These are phyloP conservation scores for Zaprionus capensis DNA, from an alignment of 1,140 invertebrate genomes.

Conservation along the genomic window DNA sequence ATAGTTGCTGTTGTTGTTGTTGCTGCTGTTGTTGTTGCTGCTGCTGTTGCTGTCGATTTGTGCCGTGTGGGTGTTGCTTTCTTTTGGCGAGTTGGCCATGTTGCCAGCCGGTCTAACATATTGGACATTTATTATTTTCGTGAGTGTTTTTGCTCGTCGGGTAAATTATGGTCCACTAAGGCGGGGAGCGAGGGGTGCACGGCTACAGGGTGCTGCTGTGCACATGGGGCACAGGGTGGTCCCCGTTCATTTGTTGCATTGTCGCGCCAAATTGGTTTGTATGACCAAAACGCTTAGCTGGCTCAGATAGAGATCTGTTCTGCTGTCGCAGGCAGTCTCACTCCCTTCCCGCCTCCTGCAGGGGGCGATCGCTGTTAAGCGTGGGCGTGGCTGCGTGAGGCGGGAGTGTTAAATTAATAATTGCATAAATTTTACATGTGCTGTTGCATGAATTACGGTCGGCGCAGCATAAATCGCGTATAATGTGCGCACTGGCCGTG, in stretches of 20 bases:
- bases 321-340: not conserved
- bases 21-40: conserved; percentile 21
- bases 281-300: conserved; percentile 46
- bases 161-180: conserved; percentile 64
- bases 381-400: not conserved
- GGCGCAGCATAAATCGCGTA: conserved; percentile 83
- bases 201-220: not conserved
- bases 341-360: not conserved
- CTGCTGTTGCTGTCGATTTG: conserved; percentile 58
- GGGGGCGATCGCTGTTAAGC: not conserved
- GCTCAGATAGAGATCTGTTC: conserved; percentile 51
- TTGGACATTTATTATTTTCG: conserved; percentile 83
- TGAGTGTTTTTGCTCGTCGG: conserved; percentile 79
- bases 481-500: conserved; percentile 84
- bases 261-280: conserved; percentile 42
- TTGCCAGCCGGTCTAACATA: conserved; percentile 77
- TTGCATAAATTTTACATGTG: conserved; percentile 84
- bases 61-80: conserved; percentile 56
- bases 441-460: conserved; percentile 82
- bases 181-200: not conserved
- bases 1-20: conserved; percentile 14
- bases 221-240: conserved; percentile 6
- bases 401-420: conserved; percentile 80
- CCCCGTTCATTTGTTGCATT: conserved; percentile 42
- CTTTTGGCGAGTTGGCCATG: conserved; percentile 61